Percentiles rank a stretch among this genome's conserved stretches.
These are phyloP conservation scores for Axis porcinus DNA, from an alignment of 2,113 vertebrate species.

Conservation along the genomic window DNA sequence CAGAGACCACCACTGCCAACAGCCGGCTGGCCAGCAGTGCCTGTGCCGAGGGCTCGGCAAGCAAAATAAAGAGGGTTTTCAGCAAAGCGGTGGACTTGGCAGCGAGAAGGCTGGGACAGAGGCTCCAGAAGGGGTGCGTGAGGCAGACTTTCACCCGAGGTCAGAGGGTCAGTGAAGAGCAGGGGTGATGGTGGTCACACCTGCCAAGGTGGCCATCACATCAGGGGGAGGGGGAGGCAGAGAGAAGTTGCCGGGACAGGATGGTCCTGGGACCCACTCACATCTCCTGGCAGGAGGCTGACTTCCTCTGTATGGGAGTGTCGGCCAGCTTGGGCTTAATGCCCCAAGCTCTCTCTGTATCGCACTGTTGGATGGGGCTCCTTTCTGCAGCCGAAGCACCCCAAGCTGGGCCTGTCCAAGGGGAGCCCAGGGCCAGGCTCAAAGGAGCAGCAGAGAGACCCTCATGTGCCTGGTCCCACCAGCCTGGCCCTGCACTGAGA, in stretches of 20 bases:
- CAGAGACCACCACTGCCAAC: neutral
- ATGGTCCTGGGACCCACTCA: neutral
- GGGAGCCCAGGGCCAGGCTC: rapidly evolving
- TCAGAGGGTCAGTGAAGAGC: conserved; percentile 12
- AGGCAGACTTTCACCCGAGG: neutral
- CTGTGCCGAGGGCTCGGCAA: neutral
- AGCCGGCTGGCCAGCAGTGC: neutral
- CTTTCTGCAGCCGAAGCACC: rapidly evolving
- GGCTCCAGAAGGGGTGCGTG: neutral
- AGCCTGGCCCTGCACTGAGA: rapidly evolving
- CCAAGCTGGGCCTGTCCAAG: too few species aligned
- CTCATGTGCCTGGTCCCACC: neutral
- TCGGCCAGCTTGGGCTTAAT: rapidly evolving
- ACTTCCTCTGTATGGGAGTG: neutral
- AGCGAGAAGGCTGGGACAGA: neutral
- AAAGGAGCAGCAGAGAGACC: neutral
- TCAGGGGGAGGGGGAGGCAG: neutral
- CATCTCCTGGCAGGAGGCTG: neutral
- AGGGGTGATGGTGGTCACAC: neutral
- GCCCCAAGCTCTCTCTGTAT: neutral
- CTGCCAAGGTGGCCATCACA: neutral
- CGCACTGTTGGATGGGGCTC: rapidly evolving
- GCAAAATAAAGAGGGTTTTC: conserved; percentile 55
- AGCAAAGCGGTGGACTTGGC: neutral
- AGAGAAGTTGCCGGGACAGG: neutral